These are phyloP conservation scores for Drosophila gaucha DNA, from an alignment of 2,888 invertebrate species.

Conservation along the genomic window DNA sequence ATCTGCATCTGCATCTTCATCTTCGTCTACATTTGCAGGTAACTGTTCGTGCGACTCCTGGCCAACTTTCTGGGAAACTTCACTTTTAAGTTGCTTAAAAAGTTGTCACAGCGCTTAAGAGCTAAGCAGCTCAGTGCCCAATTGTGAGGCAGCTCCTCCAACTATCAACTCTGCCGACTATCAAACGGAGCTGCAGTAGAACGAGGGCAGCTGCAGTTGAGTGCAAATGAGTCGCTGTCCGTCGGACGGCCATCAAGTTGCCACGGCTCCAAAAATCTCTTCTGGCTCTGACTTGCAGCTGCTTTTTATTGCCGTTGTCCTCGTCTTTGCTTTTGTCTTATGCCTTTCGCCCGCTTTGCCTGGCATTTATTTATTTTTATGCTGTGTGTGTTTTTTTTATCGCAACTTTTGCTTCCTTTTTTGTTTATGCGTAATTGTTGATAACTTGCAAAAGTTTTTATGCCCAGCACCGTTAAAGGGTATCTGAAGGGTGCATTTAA, in stretches of 20 bases:
- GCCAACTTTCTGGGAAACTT: slow-evolving; percentile 56
- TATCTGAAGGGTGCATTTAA: slow-evolving; percentile 48
- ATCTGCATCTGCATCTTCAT: slow-evolving; percentile 9
- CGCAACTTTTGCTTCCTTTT: slow-evolving; percentile 56
- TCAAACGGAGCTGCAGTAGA: slow-evolving; percentile 6
- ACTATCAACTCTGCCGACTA: slow-evolving; percentile 8
- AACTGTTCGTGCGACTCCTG: slow-evolving; percentile 42
- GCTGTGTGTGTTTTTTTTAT: slow-evolving; percentile 41
- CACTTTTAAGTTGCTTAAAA: slow-evolving; percentile 76
- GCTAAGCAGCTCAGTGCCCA: slow-evolving; percentile 67
- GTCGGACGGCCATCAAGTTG: slow-evolving; percentile 35
- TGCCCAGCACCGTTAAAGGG: slow-evolving; percentile 35
- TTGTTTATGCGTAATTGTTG: slow-evolving; percentile 78
- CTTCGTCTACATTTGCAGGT: slow-evolving; percentile 45
- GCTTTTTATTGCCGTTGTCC: slow-evolving; percentile 66
- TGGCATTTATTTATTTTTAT: slow-evolving; percentile 74
- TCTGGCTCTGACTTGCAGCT: slow-evolving; percentile 71
- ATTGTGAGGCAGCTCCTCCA: slow-evolving; percentile 43
- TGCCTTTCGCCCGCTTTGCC: slow-evolving; percentile 38
- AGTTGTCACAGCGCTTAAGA: slow-evolving; percentile 79
- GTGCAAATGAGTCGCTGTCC: slow-evolving; percentile 58
- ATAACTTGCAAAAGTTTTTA: slow-evolving; percentile 67
- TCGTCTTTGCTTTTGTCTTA: slow-evolving; percentile 43
- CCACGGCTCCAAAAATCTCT: slow-evolving; percentile 39
- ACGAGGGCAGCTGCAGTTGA: slow-evolving; percentile 56